A percentile compares a stretch with the other conserved stretches of the same genome.
Conservation (phyloP, 2,113 vertebrate genomes). For the Potamarius usumacintae region DNA sequence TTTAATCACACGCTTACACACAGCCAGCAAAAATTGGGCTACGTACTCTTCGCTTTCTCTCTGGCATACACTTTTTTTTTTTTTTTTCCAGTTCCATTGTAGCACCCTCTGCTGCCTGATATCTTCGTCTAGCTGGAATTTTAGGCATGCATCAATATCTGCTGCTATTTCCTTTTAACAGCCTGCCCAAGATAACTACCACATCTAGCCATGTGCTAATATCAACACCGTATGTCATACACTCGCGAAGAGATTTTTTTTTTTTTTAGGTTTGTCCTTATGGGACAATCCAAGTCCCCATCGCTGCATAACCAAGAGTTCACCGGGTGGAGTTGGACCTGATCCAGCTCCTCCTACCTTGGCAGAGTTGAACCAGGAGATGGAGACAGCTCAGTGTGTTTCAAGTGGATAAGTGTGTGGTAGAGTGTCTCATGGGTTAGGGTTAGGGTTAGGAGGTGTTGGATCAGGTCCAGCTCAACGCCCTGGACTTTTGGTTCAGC, state of each 20-base stretch:
- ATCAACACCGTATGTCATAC: neutral
- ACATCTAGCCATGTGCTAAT: neutral
- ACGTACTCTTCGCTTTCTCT: conserved; percentile 3
- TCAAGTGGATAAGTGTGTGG: neutral
- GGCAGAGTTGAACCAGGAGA: neutral
- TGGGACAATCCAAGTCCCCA: neutral
- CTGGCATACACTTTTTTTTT: neutral
- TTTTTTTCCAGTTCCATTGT: neutral
- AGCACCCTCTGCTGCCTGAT: neutral
- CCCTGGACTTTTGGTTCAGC: neutral
- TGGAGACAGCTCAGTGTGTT: neutral
- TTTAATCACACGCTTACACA: conserved; percentile 62
- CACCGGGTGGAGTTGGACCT: neutral
- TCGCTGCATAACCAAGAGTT: neutral
- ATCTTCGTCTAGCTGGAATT: neutral
- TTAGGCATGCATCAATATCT: neutral
- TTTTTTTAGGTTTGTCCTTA: neutral
- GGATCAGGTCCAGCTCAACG: neutral
- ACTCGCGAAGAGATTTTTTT: no score
- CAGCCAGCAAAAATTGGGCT: neutral
- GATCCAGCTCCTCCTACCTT: neutral
- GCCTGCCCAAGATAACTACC: no score
- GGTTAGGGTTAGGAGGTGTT: neutral
- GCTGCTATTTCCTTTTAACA: neutral
- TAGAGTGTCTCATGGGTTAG: neutral